Percentiles rank a stretch among this genome's conserved stretches.
Conservation (phyloP, 2,888 invertebrate species). For the Epistrophe eligans region DNA sequence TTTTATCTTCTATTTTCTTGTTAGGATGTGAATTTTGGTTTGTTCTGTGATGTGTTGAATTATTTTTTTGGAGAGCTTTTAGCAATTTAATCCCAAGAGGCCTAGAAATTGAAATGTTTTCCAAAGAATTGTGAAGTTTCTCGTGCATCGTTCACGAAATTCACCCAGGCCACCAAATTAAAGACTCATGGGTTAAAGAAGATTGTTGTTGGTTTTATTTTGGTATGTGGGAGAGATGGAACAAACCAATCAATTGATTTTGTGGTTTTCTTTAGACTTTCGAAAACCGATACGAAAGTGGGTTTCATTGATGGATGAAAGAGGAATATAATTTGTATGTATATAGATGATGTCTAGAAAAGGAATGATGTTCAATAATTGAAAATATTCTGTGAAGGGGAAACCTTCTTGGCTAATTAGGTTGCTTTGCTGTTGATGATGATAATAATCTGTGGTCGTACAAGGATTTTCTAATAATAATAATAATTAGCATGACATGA, state of each 20-base stretch:
- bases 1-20: not conserved
- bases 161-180: constrained; percentile 24
- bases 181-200: not conserved
- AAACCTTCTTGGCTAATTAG: constrained; percentile 54
- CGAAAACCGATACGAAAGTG: constrained; percentile 1
- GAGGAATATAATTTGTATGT: too few relatives aligned
- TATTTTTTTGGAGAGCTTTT: constrained; percentile 25
- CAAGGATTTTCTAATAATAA: constrained; percentile 24
- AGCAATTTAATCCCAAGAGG: constrained; percentile 41
- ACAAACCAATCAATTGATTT: constrained; percentile 54
- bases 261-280: constrained; percentile 32
- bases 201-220: constrained; percentile 5
- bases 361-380: not conserved
- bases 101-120: constrained; percentile 11
- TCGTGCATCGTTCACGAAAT: not conserved
- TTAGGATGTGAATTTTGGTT: not conserved
- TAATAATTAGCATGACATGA: constrained; percentile 8
- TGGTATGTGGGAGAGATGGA: constrained; percentile 12
- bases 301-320: not conserved
- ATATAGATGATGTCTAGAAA: not conserved
- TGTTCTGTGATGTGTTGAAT: not conserved
- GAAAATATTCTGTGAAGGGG: not conserved
- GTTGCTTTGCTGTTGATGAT: constrained; percentile 25
- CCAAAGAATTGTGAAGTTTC: not conserved
- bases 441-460: constrained; percentile 41